Evolutionary conservation across 2,888 invertebrate genomes (phyloP), one percentile per base, ranked within the genome.

Genomic region (Galerucella nymphaeae): DNA sequence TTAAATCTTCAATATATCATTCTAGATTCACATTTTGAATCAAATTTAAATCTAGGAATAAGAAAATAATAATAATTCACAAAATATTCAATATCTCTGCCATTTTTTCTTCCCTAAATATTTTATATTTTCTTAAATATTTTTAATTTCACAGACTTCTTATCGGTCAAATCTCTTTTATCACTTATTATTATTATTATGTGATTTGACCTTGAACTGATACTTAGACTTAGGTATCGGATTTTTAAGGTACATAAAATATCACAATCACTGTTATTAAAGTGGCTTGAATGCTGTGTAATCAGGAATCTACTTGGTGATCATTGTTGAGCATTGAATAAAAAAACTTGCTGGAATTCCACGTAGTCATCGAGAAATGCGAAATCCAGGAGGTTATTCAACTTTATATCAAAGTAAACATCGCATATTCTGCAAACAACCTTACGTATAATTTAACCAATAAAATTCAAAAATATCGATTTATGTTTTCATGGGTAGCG

Each of bases 351-450:
- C 67, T 59, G 67, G 67, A 59, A 67, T 67, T 67, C 59, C 20
- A 67, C 67, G 59, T 23, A 59, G 67, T 59, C 67, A 67, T 67
- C 59, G 59, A 67, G 67, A 50, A 67, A 38, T 67, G 67, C 67
- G 59, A 67, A 67, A 59, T 67, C 67, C 13, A 10, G 2, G 6
- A 70, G 73, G 70, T 70, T 63, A 55, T 73, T 73, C 62, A 73
- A 70, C 70, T 63, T 73, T 63, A 58, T 67, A 67, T 63, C 55
- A 66, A 57, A 63, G 71, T 71, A 66, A 71, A 67, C 62, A 71
- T 45, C 11, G 18, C 14, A 45, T 70, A 69, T 67, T 67, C 23
- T 50, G 30, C 53, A 38, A 42, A 63, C 64, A 68, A 59, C 42
- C 65, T 55, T 45, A 38, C 11, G 30, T 42, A 66, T 30, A 53